Base-by-base conservation (phyloP, 2,113 vertebrate genomes). In the Silurus meridionalis region DNA sequence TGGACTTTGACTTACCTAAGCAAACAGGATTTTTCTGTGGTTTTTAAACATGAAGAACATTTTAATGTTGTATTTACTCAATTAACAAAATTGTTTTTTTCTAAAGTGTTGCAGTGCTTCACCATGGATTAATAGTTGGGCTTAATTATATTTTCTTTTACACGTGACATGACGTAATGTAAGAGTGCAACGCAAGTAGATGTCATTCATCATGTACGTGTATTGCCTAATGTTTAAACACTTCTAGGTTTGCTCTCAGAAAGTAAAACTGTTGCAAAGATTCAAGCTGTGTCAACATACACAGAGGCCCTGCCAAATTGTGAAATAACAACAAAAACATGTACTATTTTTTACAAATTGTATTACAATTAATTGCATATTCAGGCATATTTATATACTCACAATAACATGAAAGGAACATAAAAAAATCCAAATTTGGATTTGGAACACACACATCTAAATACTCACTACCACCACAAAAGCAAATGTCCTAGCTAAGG, bases 241-340 rank as follows among this genome's bases (percentile, higher is more conserved):
- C 86, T 89, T 90, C 84, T 82, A 74, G 79, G 84, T 92, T 90
- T 92, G 71, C 91, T n/a, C 0, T 5, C 52, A 79, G 84, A 67
- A 79, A 84, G 61, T 80, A 75, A 82, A 90, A 90, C 82, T 50
- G 74, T 60, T 7, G 77, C 72, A 85, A 78, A 75, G 6, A 37
- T 83, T 85, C 55, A 79, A 79, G 78, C 69, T 61, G 69, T 83
- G 71, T 86, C 89, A 88, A 88, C 81, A 86, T n/a, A 77, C 64
- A 85, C 50, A 64, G 52, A 83, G 53, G 48, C 28, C 53, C 53
- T 71, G 75, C 77, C 67, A 75, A 66, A 84, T 23, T 57, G 61
- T 52, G 50, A 86, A 81, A 86, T 53, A 79, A 57, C 48, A 88
- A 80, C 84, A 88, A 85, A 61, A 83, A 88, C 78, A 88, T 61